Evolutionary conservation across 2,888 invertebrate species (phyloP).

Genomic region (Dryadula phaetusa): DNA sequence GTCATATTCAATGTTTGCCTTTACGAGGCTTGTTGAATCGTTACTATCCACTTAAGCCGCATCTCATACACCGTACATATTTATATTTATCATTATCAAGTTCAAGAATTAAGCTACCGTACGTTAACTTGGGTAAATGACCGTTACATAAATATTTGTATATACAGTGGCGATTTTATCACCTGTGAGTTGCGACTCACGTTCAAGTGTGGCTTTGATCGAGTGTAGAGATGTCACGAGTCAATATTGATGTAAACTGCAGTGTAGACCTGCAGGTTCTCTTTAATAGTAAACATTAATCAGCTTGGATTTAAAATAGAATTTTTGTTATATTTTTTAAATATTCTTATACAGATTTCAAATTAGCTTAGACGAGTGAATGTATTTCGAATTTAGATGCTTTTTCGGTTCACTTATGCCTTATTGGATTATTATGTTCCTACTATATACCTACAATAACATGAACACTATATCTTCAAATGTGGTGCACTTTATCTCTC

Average conservation of each 20-base stretch:
- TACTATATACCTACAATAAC: no score
- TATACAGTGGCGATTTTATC: conserved; percentile 70
- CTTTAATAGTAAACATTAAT: conserved; percentile 5
- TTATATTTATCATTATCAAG: conserved; percentile 23
- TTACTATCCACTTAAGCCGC: conserved; percentile 9
- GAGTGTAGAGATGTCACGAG: conserved; percentile 31
- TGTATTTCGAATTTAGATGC: no score
- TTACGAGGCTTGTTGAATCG: neutral
- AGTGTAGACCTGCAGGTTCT: neutral
- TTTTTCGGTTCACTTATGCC: no score
- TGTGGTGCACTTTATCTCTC: neutral
- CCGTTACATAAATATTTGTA: conserved; percentile 60
- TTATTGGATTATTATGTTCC: no score
- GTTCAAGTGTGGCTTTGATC: conserved; percentile 48
- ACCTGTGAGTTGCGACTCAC: conserved; percentile 56
- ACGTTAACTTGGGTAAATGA: conserved; percentile 51
- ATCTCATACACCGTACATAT: conserved; percentile 11
- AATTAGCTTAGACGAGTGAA: no score
- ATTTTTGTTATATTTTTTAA: neutral
- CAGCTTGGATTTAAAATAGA: neutral
- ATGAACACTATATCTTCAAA: no score
- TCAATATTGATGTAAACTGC: conserved; percentile 38
- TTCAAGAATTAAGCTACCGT: conserved; percentile 30
- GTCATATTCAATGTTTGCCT: neutral
- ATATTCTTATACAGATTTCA: no score